Evolutionary conservation across 1,140 invertebrate genomes (phyloP), one percentile per base, ranked within the genome.

Genomic region (Carposina sasakii): DNA sequence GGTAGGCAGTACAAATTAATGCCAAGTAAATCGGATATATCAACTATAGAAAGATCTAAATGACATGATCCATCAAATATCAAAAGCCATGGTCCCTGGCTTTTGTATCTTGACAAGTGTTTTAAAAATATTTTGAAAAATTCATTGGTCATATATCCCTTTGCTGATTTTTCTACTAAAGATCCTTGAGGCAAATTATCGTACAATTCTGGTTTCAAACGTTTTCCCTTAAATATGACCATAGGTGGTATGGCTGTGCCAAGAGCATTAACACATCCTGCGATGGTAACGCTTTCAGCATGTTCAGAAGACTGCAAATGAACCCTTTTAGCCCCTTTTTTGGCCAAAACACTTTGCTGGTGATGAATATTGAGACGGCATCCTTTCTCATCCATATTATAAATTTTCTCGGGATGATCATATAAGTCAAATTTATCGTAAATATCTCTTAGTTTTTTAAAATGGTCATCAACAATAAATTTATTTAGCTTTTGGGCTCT

Each of bases 51-150:
- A 31, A 57, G 42, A 31, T 68, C 67, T 47, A 76, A 57, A 48
- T 76, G 75, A 57, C 57, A 70, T 21, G 57, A 69, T 19, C 60
- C 71, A 51, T 76, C 66, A 60, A 72, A 71, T 22, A 77, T 65
- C 9, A 76, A 54, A 30, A 76, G 46, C 43, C 44, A 57, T 37
- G 36, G 30, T 48, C 57, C 68, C 15, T 34, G 15, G 12, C 39
- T 48, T 67, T 73, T 78, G 45, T 67, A 64, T 47, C 52, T 48
- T 6, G 51, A 42, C 17, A 76, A 48, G 47, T 77, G 63, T 30
- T 66, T 51, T 0, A 75, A 41, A 61, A 67, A 77, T 22, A 47
- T 33, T 37, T 46, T 53, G 39, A 74, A 76, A 19, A 67, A 31
- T 48, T 61, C 53, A 43, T 37, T 63, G 12, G 69, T 70, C 63